A percentile compares a stretch with the other conserved stretches of the same genome.
Evolutionary conservation across 2,888 invertebrate species (phyloP).

Genomic region (Lysandra bellargus): DNA sequence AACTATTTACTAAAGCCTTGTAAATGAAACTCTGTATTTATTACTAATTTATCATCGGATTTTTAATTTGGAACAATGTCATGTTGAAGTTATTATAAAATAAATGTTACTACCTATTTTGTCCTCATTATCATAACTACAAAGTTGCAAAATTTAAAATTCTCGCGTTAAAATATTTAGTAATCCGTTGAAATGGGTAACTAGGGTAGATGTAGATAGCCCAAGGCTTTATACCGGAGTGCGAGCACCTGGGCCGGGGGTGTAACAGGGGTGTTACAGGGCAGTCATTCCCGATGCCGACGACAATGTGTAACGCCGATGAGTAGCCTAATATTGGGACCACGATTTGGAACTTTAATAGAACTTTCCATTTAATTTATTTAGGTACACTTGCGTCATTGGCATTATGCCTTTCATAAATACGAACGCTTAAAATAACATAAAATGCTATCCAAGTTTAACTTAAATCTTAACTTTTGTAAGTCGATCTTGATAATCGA

Average conservation of each 20-base stretch:
- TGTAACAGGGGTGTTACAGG: constrained; percentile 44
- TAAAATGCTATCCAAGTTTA: neutral
- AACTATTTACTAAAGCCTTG: too few species aligned
- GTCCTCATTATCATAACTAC: neutral
- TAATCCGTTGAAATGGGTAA: constrained; percentile 36
- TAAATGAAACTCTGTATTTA: neutral
- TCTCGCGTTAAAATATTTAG: neutral
- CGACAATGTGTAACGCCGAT: constrained; percentile 45
- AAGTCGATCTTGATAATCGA: too few species aligned
- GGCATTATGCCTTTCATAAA: neutral
- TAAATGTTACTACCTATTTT: neutral
- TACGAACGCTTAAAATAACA: neutral
- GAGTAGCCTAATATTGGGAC: constrained; percentile 27
- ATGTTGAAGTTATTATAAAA: neutral
- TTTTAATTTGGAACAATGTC: neutral
- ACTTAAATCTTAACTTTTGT: too few species aligned
- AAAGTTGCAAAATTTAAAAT: neutral
- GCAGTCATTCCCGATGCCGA: constrained; percentile 55
- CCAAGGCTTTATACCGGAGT: constrained; percentile 61
- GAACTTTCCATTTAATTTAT: neutral
- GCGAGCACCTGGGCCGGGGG: constrained; percentile 61
- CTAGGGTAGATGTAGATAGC: constrained; percentile 63
- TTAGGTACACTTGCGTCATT: neutral
- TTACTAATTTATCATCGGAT: neutral
- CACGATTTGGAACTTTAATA: neutral